phyloP scores from a whole-genome alignment of 1,140 invertebrate genomes.

The Scaptodrosophila lebanonensis region DNA sequence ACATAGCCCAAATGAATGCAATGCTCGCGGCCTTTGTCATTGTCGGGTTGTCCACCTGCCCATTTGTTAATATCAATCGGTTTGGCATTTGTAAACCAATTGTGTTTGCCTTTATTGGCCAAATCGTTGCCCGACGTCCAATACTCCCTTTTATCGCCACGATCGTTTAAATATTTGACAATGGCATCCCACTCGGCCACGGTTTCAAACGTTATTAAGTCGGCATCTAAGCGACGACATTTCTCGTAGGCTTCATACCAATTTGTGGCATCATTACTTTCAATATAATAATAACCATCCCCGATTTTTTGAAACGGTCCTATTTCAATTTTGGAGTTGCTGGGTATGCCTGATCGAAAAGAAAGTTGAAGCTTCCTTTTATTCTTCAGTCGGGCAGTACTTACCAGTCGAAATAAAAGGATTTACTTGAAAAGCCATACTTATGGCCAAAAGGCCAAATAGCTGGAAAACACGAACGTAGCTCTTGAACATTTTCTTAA shows the following conservation, averaged over 20 bases:
- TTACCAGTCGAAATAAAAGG: too few species aligned
- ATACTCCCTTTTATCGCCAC: background rate
- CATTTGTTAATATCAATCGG: constrained; percentile 2
- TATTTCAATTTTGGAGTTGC: too few species aligned
- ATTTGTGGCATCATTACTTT: background rate
- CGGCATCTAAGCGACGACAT: background rate
- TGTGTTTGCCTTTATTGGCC: background rate
- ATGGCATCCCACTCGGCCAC: background rate
- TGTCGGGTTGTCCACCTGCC: constrained; percentile 6
- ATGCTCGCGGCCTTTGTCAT: constrained; percentile 11
- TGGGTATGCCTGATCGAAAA: too few species aligned
- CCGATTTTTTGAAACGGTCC: too few species aligned
- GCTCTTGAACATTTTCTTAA: too few species aligned
- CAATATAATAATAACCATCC: background rate
- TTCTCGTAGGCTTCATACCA: background rate
- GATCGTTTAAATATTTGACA: background rate
- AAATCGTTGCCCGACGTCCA: constrained; percentile 17
- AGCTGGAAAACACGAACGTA: too few species aligned
- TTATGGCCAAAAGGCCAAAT: too few species aligned
- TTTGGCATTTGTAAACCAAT: constrained; percentile 1
- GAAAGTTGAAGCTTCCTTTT: too few species aligned
- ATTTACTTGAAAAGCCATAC: too few species aligned
- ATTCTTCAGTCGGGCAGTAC: too few species aligned
- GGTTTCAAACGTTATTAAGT: background rate
- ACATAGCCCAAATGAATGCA: constrained; percentile 11